phyloP scores from a whole-genome alignment of 1,140 invertebrate genomes.

The Brachionus asplanchnoidis region DNA sequence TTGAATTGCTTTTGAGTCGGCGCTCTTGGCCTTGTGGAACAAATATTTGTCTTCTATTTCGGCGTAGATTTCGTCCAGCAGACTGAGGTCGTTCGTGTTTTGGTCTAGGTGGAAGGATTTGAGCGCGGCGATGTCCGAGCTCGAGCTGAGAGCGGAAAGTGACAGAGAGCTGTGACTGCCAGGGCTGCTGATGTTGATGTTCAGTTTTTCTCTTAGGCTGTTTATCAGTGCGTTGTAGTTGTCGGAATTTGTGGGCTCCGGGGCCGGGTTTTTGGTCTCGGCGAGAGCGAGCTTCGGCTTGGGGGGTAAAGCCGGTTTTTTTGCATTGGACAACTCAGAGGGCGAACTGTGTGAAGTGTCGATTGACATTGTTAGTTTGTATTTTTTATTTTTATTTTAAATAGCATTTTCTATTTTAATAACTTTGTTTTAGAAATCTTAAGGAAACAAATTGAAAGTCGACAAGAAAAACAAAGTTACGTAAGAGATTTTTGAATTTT shows the following conservation, averaged over 20 bases:
- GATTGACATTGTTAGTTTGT: constrained; percentile 28
- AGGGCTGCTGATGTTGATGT: neutral
- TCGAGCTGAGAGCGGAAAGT: neutral
- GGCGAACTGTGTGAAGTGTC: constrained; percentile 14
- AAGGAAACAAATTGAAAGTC: neutral
- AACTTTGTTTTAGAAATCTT: neutral
- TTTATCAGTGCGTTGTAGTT: neutral
- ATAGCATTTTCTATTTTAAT: neutral
- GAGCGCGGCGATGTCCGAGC: neutral
- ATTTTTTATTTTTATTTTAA: constrained; percentile 1
- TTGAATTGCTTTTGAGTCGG: neutral
- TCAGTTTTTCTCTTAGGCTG: constrained; percentile 6
- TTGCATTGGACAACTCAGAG: neutral
- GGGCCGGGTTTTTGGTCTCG: neutral
- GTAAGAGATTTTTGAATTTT: neutral
- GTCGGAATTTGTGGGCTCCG: neutral
- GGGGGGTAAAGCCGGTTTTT: constrained; percentile 23
- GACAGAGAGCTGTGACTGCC: neutral
- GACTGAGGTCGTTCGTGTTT: neutral
- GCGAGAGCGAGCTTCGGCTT: constrained; percentile 14
- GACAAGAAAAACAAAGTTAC: neutral
- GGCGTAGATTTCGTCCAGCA: constrained; percentile 20
- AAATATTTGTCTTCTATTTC: constrained; percentile 28
- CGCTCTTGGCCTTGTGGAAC: neutral
- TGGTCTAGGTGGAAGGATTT: neutral